Percentiles rank a stretch among this genome's conserved stretches.
phyloP scores from a whole-genome alignment of 1,140 invertebrate species.

The Aphaenogaster floridana region DNA sequence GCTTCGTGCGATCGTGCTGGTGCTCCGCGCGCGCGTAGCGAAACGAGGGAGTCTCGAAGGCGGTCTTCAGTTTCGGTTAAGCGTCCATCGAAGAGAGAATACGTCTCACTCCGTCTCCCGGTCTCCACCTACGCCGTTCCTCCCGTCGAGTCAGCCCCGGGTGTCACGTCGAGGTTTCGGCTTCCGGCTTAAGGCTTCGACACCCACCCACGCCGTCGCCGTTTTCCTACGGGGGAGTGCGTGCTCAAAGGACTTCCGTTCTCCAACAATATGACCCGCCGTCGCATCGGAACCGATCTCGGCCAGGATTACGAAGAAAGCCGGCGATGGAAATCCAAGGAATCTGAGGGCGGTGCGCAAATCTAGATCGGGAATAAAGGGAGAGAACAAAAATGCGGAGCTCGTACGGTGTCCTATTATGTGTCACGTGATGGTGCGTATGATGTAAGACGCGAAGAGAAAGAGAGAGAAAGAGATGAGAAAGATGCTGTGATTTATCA shows the following conservation, averaged over 20 bases:
- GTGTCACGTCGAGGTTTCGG: slow-evolving; percentile 8
- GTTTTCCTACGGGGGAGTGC: background rate
- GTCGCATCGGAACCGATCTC: background rate
- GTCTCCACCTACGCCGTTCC: slow-evolving; percentile 40
- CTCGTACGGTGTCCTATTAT: background rate
- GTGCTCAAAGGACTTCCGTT: slow-evolving; percentile 61
- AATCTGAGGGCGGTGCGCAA: background rate
- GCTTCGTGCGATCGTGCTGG: slow-evolving; percentile 29
- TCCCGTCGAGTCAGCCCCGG: slow-evolving; percentile 51
- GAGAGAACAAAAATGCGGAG: slow-evolving; percentile 10
- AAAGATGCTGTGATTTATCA: background rate
- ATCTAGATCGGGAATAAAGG: background rate
- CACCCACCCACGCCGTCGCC: background rate
- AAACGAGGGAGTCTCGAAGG: slow-evolving; percentile 77
- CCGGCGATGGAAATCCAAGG: background rate
- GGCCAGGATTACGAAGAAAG: background rate
- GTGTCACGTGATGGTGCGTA: slow-evolving; percentile 12
- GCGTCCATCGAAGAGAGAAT: slow-evolving; percentile 72
- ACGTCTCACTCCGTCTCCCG: slow-evolving; percentile 49
- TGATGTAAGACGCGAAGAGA: background rate
- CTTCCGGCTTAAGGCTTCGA: background rate
- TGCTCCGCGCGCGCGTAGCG: slow-evolving; percentile 52
- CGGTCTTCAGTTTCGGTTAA: slow-evolving; percentile 71
- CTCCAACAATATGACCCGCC: slow-evolving; percentile 37
- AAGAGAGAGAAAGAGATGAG: background rate